Evolutionary conservation across 1,140 invertebrate species (phyloP).

Genomic region (Protaetia brevitarsis): DNA sequence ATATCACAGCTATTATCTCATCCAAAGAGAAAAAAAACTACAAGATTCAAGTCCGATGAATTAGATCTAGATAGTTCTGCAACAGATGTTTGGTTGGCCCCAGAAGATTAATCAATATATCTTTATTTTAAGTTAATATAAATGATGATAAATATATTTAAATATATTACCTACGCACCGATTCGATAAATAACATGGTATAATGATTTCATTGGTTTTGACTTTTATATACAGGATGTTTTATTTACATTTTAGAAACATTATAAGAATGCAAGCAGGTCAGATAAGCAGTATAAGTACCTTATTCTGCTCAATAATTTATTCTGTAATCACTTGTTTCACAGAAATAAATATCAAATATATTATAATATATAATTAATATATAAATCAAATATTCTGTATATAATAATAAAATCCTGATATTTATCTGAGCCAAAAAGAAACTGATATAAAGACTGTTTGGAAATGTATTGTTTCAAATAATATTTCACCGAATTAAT

Average conservation of each 20-base stretch:
- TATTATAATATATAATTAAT: background rate
- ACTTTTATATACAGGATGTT: slow-evolving; percentile 20
- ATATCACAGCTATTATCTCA: slow-evolving; percentile 20
- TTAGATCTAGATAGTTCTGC: slow-evolving; percentile 20
- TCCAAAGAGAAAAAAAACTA: slow-evolving; percentile 24
- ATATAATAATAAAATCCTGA: background rate
- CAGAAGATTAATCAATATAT: background rate
- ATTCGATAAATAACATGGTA: no score
- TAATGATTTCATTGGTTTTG: background rate
- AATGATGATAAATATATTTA: no score
- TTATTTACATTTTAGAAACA: slow-evolving; percentile 3
- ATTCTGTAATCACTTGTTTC: background rate
- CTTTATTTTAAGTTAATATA: background rate
- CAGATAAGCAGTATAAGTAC: background rate
- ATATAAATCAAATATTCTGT: slow-evolving; percentile 1
- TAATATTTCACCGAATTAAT: background rate
- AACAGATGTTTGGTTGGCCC: background rate
- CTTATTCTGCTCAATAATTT: background rate
- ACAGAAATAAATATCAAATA: background rate
- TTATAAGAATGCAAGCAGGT: background rate
- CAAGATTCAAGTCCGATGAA: slow-evolving; percentile 23
- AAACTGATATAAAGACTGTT: slow-evolving; percentile 23
- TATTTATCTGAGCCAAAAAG: slow-evolving; percentile 13
- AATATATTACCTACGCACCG: no score
- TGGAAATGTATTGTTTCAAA: background rate